phyloP scores from a whole-genome alignment of 2,113 vertebrate genomes.

The Labeo rohita region DNA sequence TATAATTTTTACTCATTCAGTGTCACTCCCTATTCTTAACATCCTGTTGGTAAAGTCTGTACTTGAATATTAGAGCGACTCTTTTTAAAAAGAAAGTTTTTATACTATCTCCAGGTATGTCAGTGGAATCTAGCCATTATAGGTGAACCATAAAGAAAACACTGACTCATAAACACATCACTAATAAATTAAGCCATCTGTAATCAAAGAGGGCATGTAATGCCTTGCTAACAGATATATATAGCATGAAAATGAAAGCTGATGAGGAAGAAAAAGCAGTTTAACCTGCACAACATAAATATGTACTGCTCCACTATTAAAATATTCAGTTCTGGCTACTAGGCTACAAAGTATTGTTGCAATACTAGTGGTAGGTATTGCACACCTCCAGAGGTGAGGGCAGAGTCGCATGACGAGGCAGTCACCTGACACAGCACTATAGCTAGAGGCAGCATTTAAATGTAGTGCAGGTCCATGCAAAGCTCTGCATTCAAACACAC shows the following conservation, averaged over 20 bases:
- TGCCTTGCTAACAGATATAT: neutral
- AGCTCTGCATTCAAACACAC: neutral
- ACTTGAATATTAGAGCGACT: neutral
- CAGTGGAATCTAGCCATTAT: neutral
- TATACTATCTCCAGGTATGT: neutral
- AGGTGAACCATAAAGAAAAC: neutral
- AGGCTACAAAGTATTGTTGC: neutral
- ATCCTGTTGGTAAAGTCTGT: neutral
- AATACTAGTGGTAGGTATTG: slow-evolving; percentile 1
- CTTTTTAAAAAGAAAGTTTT: neutral
- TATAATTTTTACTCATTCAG: neutral
- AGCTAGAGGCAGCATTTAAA: slow-evolving; percentile 13
- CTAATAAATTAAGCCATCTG: neutral
- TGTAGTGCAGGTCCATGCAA: slow-evolving; percentile 9
- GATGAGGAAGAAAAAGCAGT: neutral
- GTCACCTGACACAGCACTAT: slow-evolving; percentile 21
- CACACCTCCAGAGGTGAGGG: slow-evolving; percentile 22
- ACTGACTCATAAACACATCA: neutral
- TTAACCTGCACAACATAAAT: neutral
- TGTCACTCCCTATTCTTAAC: slow-evolving; percentile 34
- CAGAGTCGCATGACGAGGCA: slow-evolving; percentile 20
- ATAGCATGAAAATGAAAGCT: neutral
- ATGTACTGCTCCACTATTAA: neutral
- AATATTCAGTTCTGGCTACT: neutral
- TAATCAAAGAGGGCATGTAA: neutral